Conservation (phyloP, 2,113 vertebrate species). For the Hippocampus guttulatus region DNA sequence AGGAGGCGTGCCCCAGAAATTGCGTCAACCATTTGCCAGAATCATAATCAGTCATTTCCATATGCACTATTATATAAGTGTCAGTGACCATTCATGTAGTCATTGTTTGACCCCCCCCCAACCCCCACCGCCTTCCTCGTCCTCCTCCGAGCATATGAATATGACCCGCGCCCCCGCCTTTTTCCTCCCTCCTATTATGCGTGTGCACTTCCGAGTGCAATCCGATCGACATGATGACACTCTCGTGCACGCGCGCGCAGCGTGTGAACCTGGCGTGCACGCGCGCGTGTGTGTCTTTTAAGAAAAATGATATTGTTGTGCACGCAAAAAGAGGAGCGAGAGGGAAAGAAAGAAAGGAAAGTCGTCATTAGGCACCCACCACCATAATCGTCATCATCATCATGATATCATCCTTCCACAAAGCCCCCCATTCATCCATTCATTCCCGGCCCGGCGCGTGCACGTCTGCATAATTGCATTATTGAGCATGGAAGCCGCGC, state of each 20-base stretch:
- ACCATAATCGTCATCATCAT: constrained; percentile 71
- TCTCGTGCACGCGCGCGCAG: not conserved
- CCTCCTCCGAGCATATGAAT: not conserved
- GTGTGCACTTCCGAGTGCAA: constrained; percentile 1
- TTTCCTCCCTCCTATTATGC: not conserved
- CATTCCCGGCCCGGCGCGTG: constrained; percentile 92
- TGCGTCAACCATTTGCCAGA: not conserved
- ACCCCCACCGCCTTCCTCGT: too few species aligned
- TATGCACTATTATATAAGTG: constrained; percentile 1
- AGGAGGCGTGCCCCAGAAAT: not conserved
- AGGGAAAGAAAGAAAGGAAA: not conserved
- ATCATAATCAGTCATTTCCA: not conserved
- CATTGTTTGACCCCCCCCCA: not conserved
- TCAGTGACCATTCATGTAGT: not conserved
- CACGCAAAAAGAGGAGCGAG: not conserved
- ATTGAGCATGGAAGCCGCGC: constrained; percentile 66
- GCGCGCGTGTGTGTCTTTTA: not conserved
- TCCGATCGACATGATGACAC: constrained; percentile 3
- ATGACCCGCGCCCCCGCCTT: not conserved
- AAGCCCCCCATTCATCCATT: constrained; percentile 94
- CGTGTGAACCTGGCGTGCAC: not conserved
- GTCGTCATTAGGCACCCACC: not conserved
- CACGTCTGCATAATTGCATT: constrained; percentile 92
- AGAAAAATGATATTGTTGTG: constrained; percentile 5
- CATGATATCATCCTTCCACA: constrained; percentile 99